Evolutionary conservation across 2,797 vertebrate species (phyloP), one percentile per base, ranked within the genome.

Genomic region (Mormyrops boulengeri): DNA sequence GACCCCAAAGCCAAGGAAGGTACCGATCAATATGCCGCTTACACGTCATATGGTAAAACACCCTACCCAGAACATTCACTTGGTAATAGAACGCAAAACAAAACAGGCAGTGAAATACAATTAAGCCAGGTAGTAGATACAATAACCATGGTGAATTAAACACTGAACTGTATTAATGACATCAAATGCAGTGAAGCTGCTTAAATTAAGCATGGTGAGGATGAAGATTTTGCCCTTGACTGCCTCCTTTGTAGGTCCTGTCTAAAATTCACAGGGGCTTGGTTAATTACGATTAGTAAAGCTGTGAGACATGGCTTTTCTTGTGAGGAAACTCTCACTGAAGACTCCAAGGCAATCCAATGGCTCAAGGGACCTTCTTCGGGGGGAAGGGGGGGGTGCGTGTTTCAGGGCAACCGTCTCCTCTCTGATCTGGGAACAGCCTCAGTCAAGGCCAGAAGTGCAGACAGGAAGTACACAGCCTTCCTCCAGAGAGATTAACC

Each of bases 401-500:
- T 86, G 50, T 86, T 49, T 82, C 41, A 6, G 44, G 41, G 80
- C 80, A 84, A 47, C 85, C 52, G 8, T 34, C 85, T 86, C 85
- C 9, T 53, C 85, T 53, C 47, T 86, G 85, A 52, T 55, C 85
- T 86, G 85, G 85, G 47, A 49, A 84, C 80, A 84, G 80, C 69
- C 69, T 17, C 34, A 77, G 69, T 41, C 69, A 50, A 85, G 49
- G 82, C 44, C 47, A 47, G n/a, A 4, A 52, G 44, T 22, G 22
- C 22, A 38, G 50, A 87, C 85, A 57, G 85, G 85, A 55, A 53
- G 52, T 38, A 11, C 52, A 38, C 22, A 4, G 49, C 85, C 49
- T 17, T 87, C 52, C 80, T 50, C 41, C 38, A n/a, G n/a, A 49
- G 44, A 49, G 80, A 84, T 47, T 84, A 84, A 44, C 19, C 0